Evolutionary conservation across 1,140 invertebrate genomes (phyloP), one percentile per base, ranked within the genome.

Genomic region (Steinernema feltiae): DNA sequence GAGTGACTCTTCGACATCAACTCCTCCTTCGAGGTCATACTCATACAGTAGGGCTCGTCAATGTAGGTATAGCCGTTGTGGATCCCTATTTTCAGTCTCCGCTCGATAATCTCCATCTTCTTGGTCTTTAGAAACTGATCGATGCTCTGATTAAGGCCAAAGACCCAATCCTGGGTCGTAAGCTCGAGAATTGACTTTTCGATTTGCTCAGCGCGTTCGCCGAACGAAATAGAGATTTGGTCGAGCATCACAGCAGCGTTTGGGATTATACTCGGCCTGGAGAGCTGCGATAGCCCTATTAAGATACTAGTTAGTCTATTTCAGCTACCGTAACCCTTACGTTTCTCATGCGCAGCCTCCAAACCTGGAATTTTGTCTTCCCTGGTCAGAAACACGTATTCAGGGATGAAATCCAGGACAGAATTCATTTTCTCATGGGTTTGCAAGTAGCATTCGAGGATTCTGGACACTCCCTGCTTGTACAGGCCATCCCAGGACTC

Each of bases 61-160:
- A 63, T 27, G 24, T 63, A 63, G 15, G 53, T 63, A 21, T n/a
- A 63, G 12, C 53, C 53, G 24, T 63, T 63, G 53, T 63, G 53
- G 53, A 63, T 63, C 3, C 53, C 53, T 17, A 63, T 21, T 21
- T 63, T 63, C 12, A 63, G 53, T 27, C 53, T 15, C 24, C 53
- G 7, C 53, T 63, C 53, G 24, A 63, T 63, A 63, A 63, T 63
- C 53, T 63, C 53, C 53, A 63, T 63, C 24, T 63, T 63, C 53
- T 63, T 63, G 15, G 12, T 63, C 53, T 63, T 63, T 21, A 63
- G 24, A 27, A 63, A 63, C 24, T 63, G 53, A 27, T 63, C 53
- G 15, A 17, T 12, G 12, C 7, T 63, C 24, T 63, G 53, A 21
- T 63, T 63, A 15, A 63, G 24, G 53, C 24, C 3, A 21, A 17